A percentile compares a stretch with the other conserved stretches of the same genome.
phyloP scores from a whole-genome alignment of 2,113 vertebrate species.

The Triplophysa siluroides region DNA sequence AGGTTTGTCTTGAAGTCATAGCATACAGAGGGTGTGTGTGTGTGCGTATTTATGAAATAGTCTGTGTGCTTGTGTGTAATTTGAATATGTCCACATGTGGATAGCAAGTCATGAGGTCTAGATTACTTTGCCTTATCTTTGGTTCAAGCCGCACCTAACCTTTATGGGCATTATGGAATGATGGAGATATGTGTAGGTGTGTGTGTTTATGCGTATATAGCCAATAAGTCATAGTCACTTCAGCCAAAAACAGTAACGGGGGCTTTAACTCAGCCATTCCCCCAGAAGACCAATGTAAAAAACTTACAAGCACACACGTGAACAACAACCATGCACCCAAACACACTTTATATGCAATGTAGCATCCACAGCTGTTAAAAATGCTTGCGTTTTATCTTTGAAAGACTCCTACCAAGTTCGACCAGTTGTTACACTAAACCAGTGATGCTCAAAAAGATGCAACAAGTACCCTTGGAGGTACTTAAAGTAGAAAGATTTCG shows the following conservation, averaged over 20 bases:
- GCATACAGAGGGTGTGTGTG: constrained; percentile 32
- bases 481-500: too few relatives aligned
- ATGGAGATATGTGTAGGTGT: constrained; percentile 1
- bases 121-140: constrained; percentile 47
- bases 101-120: constrained; percentile 30
- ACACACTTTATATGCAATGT: constrained; percentile 14
- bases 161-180: constrained; percentile 12
- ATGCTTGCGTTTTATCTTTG: too few relatives aligned
- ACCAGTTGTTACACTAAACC: too few relatives aligned
- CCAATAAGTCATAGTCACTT: constrained; percentile 33
- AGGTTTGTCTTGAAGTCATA: constrained; percentile 52
- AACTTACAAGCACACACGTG: neutral
- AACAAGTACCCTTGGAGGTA: too few relatives aligned
- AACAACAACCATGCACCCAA: neutral
- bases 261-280: neutral
- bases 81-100: constrained; percentile 38
- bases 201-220: neutral
- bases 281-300: neutral
- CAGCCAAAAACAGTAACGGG: neutral
- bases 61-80: neutral
- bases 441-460: too few relatives aligned
- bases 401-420: too few relatives aligned
- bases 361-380: neutral
- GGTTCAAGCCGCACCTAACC: constrained; percentile 17
- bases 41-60: neutral